Percentiles rank a stretch among this genome's conserved stretches.
Evolutionary conservation across 92 coral and sea anemone species (phyloP).

Genomic region (Metridium senile): DNA sequence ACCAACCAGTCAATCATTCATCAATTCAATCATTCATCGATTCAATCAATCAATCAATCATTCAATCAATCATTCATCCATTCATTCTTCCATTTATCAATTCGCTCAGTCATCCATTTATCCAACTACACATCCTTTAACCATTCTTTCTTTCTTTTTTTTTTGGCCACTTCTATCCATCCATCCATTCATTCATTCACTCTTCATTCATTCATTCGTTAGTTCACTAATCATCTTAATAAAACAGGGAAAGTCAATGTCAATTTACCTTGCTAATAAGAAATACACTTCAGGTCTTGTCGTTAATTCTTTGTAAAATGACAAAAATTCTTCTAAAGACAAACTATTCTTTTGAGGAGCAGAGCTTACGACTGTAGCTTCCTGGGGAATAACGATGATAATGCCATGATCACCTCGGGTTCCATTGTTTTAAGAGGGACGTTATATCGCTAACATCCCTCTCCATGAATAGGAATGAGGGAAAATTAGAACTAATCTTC

Average conservation of each 20-base stretch:
- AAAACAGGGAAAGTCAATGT: neutral
- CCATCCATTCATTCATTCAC: neutral
- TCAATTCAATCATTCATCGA: too few relatives aligned
- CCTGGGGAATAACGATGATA: constrained; percentile 66
- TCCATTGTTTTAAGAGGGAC: too few relatives aligned
- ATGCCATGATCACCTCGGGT: too few relatives aligned
- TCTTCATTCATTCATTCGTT: neutral
- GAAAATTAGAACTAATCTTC: too few relatives aligned
- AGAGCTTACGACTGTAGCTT: constrained; percentile 83
- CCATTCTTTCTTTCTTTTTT: neutral
- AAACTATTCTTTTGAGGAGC: constrained; percentile 88
- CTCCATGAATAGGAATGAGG: too few relatives aligned
- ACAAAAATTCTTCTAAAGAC: constrained; percentile 90
- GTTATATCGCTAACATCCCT: too few relatives aligned
- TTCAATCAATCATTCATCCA: neutral
- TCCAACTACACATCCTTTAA: neutral
- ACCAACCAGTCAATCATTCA: too few relatives aligned
- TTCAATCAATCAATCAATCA: neutral
- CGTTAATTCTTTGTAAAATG: constrained; percentile 93
- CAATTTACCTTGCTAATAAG: constrained; percentile 86
- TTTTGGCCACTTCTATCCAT: neutral
- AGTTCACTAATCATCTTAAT: neutral
- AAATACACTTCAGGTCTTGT: constrained; percentile 98
- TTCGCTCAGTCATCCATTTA: neutral
- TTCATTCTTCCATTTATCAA: neutral